These are phyloP conservation scores for Numenius arquata DNA, from an alignment of 2,113 vertebrate genomes.

Conservation along the genomic window DNA sequence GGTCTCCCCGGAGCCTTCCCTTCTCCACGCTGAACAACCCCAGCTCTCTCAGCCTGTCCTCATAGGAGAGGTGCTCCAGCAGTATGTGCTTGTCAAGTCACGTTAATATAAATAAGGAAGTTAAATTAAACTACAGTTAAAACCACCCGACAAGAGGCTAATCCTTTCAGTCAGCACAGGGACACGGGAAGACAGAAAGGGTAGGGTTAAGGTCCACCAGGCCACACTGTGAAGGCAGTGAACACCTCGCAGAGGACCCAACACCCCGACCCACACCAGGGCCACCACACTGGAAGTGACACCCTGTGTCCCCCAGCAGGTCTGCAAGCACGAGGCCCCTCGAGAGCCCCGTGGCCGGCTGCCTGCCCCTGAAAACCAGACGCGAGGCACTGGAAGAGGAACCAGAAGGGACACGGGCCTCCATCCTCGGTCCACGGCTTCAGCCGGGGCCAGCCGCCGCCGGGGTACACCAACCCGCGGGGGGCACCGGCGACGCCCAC, in stretches of 20 bases:
- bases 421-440: accelerated
- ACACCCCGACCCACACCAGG: neutral
- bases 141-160: neutral
- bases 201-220: accelerated
- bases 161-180: no score
- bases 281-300: neutral
- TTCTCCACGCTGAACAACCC: neutral
- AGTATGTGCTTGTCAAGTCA: accelerated
- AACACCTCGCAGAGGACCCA: neutral
- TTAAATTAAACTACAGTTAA: neutral
- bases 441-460: no score
- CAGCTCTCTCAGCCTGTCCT: neutral
- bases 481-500: neutral
- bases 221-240: no score
- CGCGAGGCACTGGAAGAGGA: accelerated
- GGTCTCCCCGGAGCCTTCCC: neutral
- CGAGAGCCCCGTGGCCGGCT: accelerated
- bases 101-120: accelerated
- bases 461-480: neutral
- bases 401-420: neutral
- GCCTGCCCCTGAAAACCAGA: accelerated
- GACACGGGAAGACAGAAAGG: accelerated
- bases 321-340: accelerated
- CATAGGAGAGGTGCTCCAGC: neutral
- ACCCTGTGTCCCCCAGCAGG: accelerated